A percentile compares a stretch with the other conserved stretches of the same genome.
Evolutionary conservation across 2,113 vertebrate species (phyloP).

Genomic region (Phalacrocorax brasilianus): DNA sequence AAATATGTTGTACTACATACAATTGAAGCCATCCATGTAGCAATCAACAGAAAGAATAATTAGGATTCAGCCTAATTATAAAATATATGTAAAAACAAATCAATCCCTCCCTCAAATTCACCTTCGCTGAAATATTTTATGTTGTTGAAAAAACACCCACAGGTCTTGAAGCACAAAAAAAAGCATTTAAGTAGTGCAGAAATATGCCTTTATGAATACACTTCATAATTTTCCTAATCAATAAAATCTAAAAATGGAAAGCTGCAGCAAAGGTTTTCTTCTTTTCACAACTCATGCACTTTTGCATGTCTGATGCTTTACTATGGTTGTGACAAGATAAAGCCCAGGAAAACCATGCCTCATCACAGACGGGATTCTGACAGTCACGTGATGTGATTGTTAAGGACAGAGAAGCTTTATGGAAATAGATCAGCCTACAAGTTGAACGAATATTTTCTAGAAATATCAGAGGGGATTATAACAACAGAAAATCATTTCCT

Average conservation of each 20-base stretch:
- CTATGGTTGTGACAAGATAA: slow-evolving; percentile 9
- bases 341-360: slow-evolving; percentile 11
- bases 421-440: slow-evolving; percentile 32
- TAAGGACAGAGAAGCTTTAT: slow-evolving; percentile 20
- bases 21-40: not conserved
- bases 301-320: not conserved
- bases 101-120: not conserved
- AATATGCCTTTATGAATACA: not conserved
- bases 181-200: not conserved
- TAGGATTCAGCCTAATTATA: not conserved
- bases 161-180: not conserved
- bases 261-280: not conserved
- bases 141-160: not conserved
- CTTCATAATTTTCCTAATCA: not conserved
- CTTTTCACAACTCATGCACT: slow-evolving; percentile 7
- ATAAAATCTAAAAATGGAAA: not conserved
- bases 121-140: not conserved
- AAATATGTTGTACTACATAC: not conserved
- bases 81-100: not conserved
- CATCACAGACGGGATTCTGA: not conserved
- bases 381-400: not conserved
- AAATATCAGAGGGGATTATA: slow-evolving; percentile 20
- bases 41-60: not conserved
- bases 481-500: slow-evolving; percentile 5
- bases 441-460: slow-evolving; percentile 24